A percentile compares a stretch with the other conserved stretches of the same genome.
Conservation (phyloP, 92 coral and sea anemone genomes). For the Muricea muricata region DNA sequence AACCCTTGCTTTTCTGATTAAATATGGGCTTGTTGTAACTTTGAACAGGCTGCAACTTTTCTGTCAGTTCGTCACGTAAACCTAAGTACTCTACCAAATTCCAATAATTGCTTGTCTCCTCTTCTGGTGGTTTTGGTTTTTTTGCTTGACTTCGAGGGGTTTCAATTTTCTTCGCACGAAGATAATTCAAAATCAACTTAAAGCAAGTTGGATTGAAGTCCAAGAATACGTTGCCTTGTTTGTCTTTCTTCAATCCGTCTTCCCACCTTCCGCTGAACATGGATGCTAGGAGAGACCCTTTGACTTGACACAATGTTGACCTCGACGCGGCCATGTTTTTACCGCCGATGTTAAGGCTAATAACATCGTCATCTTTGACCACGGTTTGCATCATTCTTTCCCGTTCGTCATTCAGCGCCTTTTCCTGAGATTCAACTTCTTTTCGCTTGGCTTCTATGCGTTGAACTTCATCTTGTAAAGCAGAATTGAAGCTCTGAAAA, state of each 20-base stretch:
- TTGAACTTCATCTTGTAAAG: neutral
- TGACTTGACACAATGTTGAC: slow-evolving; percentile 22
- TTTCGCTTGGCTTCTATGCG: neutral
- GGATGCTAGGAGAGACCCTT: neutral
- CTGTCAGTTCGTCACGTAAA: neutral
- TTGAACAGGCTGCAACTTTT: no score
- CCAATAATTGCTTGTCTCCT: slow-evolving; percentile 1
- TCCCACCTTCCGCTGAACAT: slow-evolving; percentile 25
- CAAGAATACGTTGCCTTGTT: neutral
- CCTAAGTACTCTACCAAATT: slow-evolving; percentile 5
- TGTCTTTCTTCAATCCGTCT: slow-evolving; percentile 23
- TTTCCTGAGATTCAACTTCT: neutral
- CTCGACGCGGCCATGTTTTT: neutral
- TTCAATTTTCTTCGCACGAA: slow-evolving; percentile 15
- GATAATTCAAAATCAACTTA: slow-evolving; percentile 11
- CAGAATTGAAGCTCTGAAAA: neutral
- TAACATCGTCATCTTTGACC: slow-evolving; percentile 10
- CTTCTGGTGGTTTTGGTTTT: slow-evolving; percentile 5
- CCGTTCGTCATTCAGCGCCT: neutral
- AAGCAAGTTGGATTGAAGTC: slow-evolving; percentile 12
- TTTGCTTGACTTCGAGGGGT: neutral
- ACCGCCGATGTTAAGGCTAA: slow-evolving; percentile 2
- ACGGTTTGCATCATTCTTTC: neutral
- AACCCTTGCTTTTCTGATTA: no score
- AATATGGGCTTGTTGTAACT: no score